A percentile compares a stretch with the other conserved stretches of the same genome.
These are phyloP conservation scores for Arbacia lixula DNA, from an alignment of 53 echinoderm and acorn worm species.

Conservation along the genomic window DNA sequence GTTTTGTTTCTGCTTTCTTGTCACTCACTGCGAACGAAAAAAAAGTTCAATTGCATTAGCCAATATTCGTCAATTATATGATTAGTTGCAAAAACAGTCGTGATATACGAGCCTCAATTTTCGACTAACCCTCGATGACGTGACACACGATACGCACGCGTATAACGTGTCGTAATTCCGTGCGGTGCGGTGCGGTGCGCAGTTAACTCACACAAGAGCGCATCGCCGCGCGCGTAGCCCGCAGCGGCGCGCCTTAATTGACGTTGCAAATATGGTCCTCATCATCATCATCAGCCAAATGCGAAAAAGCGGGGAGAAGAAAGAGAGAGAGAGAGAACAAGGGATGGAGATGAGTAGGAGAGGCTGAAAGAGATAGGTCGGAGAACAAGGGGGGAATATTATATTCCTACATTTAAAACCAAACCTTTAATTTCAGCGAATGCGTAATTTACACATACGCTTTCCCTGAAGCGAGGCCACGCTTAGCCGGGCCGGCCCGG, in stretches of 20 bases:
- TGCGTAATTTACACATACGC: no score
- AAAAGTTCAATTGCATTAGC: slow-evolving; percentile 50
- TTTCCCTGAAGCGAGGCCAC: no score
- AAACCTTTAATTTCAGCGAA: no score
- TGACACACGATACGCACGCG: slow-evolving; percentile 6
- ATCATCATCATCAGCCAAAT: neutral
- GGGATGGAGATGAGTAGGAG: no score
- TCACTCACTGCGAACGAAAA: no score
- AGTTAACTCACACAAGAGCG: slow-evolving; percentile 19
- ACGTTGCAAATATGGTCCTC: slow-evolving; percentile 55
- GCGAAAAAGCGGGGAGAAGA: neutral
- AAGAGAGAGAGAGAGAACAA: slow-evolving; percentile 22
- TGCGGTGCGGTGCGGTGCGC: slow-evolving; percentile 7
- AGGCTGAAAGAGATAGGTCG: no score
- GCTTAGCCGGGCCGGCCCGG: no score
- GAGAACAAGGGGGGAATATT: no score
- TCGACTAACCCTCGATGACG: neutral
- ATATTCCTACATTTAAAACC: no score
- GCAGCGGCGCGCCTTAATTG: slow-evolving; percentile 45
- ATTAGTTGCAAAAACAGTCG: slow-evolving; percentile 49
- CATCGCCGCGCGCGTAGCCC: slow-evolving; percentile 37
- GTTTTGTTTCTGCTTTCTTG: no score
- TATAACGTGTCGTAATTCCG: neutral
- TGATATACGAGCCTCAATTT: slow-evolving; percentile 41
- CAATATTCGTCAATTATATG: slow-evolving; percentile 28